These are phyloP conservation scores for Teleopsis dalmanni DNA, from an alignment of 1,140 invertebrate species.

Conservation along the genomic window DNA sequence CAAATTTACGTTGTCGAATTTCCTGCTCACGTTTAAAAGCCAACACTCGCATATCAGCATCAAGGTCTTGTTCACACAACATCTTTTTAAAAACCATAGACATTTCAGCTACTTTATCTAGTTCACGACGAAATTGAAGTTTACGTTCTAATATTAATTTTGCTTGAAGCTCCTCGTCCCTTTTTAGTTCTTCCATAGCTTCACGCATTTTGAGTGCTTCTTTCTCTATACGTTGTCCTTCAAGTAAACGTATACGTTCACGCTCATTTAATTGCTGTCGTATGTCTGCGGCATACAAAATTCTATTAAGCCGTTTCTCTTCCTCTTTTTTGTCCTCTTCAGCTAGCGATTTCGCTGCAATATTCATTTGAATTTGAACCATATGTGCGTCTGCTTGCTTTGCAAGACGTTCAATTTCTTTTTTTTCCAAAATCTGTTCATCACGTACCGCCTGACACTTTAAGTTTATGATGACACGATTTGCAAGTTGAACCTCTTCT, in stretches of 20 bases:
- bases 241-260: constrained; percentile 50
- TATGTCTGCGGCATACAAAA: constrained; percentile 41
- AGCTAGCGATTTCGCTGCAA: constrained; percentile 46
- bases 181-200: constrained; percentile 48
- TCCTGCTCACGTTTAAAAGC: constrained; percentile 54
- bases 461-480: constrained; percentile 58
- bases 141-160: constrained; percentile 34
- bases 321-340: constrained; percentile 43
- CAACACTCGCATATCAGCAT: constrained; percentile 54
- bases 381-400: constrained; percentile 52
- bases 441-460: constrained; percentile 68
- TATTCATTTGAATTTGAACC: constrained; percentile 56
- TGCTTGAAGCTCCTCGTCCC: constrained; percentile 48
- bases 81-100: constrained; percentile 50
- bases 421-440: constrained; percentile 59
- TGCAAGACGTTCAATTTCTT: constrained; percentile 49
- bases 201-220: constrained; percentile 52
- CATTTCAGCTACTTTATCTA: constrained; percentile 51
- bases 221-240: constrained; percentile 55
- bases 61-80: constrained; percentile 52
- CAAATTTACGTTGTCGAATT: constrained; percentile 49
- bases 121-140: constrained; percentile 47
- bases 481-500: constrained; percentile 60
- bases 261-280: constrained; percentile 53
- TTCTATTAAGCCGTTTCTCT: constrained; percentile 33